A percentile compares a stretch with the other conserved stretches of the same genome.
These are phyloP conservation scores for Bradypus variegatus DNA, from an alignment of 2,797 vertebrate genomes.

Conservation along the genomic window DNA sequence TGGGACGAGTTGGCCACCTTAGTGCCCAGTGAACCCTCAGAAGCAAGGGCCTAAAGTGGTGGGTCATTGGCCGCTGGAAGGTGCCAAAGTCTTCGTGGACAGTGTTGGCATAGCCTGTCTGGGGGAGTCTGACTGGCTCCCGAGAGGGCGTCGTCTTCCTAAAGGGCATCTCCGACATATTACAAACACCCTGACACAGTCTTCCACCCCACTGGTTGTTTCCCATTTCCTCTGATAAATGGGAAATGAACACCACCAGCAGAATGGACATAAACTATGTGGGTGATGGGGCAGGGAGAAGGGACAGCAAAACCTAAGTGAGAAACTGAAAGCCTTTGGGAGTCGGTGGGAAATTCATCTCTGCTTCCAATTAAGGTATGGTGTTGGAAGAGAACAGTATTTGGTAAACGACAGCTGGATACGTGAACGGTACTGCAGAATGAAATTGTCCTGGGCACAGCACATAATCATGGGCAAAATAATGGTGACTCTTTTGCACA, in stretches of 20 bases:
- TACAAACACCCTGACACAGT: background rate
- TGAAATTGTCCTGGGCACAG: background rate
- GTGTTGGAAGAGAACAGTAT: background rate
- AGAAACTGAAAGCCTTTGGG: background rate
- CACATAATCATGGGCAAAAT: background rate
- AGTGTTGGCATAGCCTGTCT: background rate
- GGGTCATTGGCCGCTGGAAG: background rate
- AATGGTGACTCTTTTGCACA: background rate
- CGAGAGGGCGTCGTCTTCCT: background rate
- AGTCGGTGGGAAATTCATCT: background rate
- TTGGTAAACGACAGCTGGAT: background rate
- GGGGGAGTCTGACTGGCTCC: too few species aligned
- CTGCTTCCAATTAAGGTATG: background rate
- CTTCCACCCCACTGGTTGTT: background rate
- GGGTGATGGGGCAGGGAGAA: too few species aligned
- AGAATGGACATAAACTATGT: background rate
- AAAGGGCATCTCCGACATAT: accelerated
- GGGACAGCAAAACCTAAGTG: background rate
- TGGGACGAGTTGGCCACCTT: background rate
- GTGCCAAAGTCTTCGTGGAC: too few species aligned
- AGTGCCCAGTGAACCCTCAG: background rate
- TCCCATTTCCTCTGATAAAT: background rate
- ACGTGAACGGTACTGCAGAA: background rate
- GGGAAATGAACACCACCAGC: too few species aligned
- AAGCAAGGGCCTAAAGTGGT: background rate